Evolutionary conservation across 2,113 vertebrate species (phyloP).

Genomic region (Columba janthina): DNA sequence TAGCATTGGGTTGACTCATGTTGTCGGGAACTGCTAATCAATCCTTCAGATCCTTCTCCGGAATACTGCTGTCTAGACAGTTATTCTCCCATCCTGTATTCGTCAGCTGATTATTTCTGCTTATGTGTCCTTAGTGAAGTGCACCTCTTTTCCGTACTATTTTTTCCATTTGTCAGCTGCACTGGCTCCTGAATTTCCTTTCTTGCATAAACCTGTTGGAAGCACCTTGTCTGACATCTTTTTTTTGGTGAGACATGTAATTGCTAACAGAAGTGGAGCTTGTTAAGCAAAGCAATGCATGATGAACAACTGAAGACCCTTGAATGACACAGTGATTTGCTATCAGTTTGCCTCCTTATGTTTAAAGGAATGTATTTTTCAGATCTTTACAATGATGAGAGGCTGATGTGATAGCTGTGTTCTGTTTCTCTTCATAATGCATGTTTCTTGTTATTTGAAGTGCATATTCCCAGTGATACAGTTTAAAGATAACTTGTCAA

Average conservation of each 20-base stretch:
- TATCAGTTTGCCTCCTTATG: neutral
- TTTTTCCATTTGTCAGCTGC: neutral
- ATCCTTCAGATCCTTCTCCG: neutral
- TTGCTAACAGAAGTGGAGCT: neutral
- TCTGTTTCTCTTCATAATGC: neutral
- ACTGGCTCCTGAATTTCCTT: neutral
- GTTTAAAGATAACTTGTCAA: neutral
- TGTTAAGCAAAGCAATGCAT: neutral
- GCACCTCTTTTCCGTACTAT: neutral
- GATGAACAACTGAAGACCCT: neutral
- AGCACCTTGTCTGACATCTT: neutral
- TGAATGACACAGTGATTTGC: neutral
- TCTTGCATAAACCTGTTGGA: neutral
- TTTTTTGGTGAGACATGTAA: neutral
- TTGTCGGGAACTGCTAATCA: neutral
- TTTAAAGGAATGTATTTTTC: neutral
- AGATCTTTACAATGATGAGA: neutral
- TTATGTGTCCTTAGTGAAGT: neutral
- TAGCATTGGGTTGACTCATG: neutral
- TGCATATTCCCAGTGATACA: neutral
- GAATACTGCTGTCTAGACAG: neutral
- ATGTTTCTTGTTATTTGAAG: neutral
- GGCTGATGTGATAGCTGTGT: neutral
- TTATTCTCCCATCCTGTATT: neutral
- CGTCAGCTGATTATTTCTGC: constrained; percentile 1